Evolutionary conservation across 2,888 invertebrate genomes (phyloP).

Genomic region (Busseola fusca): DNA sequence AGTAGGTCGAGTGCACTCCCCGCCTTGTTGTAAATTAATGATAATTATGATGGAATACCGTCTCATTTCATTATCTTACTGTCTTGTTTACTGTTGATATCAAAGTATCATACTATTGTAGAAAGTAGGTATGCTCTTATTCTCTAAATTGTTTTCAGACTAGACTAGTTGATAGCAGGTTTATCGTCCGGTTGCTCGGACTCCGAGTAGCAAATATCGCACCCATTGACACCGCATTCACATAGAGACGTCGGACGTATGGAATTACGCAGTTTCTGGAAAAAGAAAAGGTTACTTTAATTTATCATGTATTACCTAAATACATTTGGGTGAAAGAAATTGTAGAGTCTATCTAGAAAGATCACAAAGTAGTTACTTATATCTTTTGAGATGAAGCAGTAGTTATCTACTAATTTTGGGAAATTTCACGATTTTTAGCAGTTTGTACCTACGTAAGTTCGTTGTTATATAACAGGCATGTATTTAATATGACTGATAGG

Average conservation of each 20-base stretch:
- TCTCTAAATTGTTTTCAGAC: constrained; percentile 67
- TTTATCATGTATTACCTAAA: constrained; percentile 7
- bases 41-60: constrained; percentile 77
- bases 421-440: background rate
- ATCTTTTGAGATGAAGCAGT: background rate
- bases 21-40: constrained; percentile 75
- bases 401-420: background rate
- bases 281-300: constrained; percentile 41
- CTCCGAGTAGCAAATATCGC: constrained; percentile 89
- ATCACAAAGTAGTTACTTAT: background rate
- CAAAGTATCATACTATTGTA: constrained; percentile 65
- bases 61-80: constrained; percentile 75
- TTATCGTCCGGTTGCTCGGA: constrained; percentile 84
- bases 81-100: constrained; percentile 78
- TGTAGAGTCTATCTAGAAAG: constrained; percentile 3
- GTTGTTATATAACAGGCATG: background rate
- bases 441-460: constrained; percentile 1
- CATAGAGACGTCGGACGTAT: constrained; percentile 92
- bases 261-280: constrained; percentile 93
- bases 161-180: constrained; percentile 83
- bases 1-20: constrained; percentile 78
- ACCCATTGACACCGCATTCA: constrained; percentile 94
- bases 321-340: background rate
- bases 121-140: constrained; percentile 57
- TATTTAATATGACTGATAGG: background rate